Base-by-base conservation (phyloP, 2,888 invertebrate species). In the Eupithecia vulgata region DNA sequence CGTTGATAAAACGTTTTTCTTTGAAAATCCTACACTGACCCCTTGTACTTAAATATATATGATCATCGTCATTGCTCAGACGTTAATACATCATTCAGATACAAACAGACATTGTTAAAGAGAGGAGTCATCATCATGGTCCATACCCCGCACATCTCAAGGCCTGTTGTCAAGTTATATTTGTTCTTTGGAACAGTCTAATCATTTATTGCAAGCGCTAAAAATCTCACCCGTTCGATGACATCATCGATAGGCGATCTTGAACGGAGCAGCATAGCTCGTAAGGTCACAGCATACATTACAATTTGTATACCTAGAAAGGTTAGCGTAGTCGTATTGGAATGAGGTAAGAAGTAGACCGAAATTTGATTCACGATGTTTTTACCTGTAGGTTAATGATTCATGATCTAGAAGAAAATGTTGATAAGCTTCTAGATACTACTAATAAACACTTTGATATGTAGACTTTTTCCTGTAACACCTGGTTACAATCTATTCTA, bases 171-270 rank as follows among this genome's bases (percentile, higher is more conserved):
- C 13, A 30, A 57, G 37, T 62, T 21, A 8, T 42, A 74, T 70
- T 57, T 68, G 70, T 61, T 35, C 42, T 57, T 57, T 40, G 61
- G 59, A 57, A 68, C 48, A 70, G 48, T 73, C 75, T 42, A 77
- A 75, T 71, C 74, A 70, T 77, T 73, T 76, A 78, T 76, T 71
- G 77, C 65, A 73, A 69, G 59, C 66, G 81, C 80, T 81, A 81
- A 82, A 80, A 81, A 74, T 74, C 78, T 72, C 77, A 76, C 78
- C 78, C 76, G 78, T 52, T 70, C 70, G 76, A 75, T 81, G 80
- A 82, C 80, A 80, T 80, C 81, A 81, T 79, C 70, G 72, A 73
- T 70, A 70, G 67, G 67, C 75, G 79, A 78, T 81, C 79, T 79
- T 76, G 78, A 74, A 61, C 64, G 34, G 62, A 70, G 64, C 15